These are phyloP conservation scores for Drosophila tsacasi DNA, from an alignment of 1,140 invertebrate species.

Conservation along the genomic window DNA sequence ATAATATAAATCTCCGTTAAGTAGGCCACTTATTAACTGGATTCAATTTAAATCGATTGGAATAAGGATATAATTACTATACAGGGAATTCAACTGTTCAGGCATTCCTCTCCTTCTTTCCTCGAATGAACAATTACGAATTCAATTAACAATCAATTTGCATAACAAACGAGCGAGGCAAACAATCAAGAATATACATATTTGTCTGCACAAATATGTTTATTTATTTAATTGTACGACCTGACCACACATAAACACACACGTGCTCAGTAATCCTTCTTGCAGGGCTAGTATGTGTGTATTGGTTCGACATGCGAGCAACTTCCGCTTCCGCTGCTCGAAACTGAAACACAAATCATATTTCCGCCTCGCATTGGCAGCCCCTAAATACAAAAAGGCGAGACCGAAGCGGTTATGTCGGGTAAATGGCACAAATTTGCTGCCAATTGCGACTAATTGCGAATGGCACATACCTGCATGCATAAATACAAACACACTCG, in stretches of 20 bases:
- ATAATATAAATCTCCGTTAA: background rate
- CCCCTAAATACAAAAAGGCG: conserved; percentile 16
- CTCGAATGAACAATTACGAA: conserved; percentile 21
- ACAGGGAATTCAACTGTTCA: background rate
- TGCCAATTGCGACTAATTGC: conserved; percentile 49
- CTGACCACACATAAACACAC: background rate
- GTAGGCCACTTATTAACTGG: background rate
- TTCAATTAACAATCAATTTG: conserved; percentile 65
- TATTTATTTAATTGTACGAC: conserved; percentile 35
- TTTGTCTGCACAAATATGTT: conserved; percentile 16
- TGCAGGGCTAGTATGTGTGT: background rate
- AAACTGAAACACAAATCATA: conserved; percentile 68
- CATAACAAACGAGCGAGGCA: conserved; percentile 43
- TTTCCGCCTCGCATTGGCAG: conserved; percentile 60
- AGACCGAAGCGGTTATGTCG: conserved; percentile 17
- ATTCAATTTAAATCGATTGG: background rate
- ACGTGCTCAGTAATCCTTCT: conserved; percentile 25
- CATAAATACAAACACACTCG: conserved; percentile 6
- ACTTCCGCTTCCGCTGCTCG: conserved; percentile 67
- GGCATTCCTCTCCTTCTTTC: background rate
- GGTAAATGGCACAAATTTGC: conserved; percentile 56
- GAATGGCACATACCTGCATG: background rate
- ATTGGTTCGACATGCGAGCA: conserved; percentile 55
- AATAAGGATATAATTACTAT: background rate
- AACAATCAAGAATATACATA: conserved; percentile 34